Evolutionary conservation across 1,140 invertebrate species (phyloP), one percentile per base, ranked within the genome.

Genomic region (Aphelenchoides fujianensis): DNA sequence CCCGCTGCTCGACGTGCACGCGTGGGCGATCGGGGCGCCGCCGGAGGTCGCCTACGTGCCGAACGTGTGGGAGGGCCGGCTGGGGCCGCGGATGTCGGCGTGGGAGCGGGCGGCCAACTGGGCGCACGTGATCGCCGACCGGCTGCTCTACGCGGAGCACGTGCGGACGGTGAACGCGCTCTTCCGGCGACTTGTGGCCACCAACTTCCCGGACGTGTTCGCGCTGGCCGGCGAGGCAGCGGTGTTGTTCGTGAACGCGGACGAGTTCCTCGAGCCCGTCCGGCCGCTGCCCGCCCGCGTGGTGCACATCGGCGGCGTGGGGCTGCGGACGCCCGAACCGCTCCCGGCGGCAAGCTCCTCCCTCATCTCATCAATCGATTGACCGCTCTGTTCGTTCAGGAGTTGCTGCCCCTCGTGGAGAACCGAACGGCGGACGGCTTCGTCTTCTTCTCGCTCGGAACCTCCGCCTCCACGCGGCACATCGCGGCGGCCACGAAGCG

Each of bases 261-360:
- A 78, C 62, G 68, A 75, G 64, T 80, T 78, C 35, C 9, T 78
- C 12, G 71, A 80, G 48, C 61, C 73, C 32, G 74, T 71, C 16
- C 28, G 70, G 34, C 78, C 76, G 28, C 66, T 69, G 2, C 70
- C 73, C 16, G 30, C 2, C 67, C 79, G 61, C 55, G 35, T 27
- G 2, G 48, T 72, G 35, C 41, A 72, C 23, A 72, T 72, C 30
- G 70, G 70, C 1, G 70, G 67, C 9, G 70, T 70, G 19, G 70
- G 70, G 0, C 9, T 71, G 7, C 12, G 23, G 23, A 12, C 41
- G 41, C 12, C 41, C 41, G 23, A 48, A 12, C 23, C 23, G 41
- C 12, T 12, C 23, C 12, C 12, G 12, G 12, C n/a, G n/a, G n/a
- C 23, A 48, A 48, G 23, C 12, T 12, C 23, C 41, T 48, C 12